Conservation (phyloP, 2,113 vertebrate species). For the Pseudonaja textilis region DNA sequence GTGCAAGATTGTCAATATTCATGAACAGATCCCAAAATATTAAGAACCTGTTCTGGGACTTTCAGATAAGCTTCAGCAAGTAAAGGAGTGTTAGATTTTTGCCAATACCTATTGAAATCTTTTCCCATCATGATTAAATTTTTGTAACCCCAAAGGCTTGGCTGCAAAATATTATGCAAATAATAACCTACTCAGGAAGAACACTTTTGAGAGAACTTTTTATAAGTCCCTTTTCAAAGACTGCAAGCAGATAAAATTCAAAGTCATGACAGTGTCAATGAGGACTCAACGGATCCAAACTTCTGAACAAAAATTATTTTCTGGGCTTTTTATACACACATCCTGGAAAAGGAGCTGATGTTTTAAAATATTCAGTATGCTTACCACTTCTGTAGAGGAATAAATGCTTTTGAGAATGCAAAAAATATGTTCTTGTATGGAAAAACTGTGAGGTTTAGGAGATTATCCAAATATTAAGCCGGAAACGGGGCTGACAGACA, state of each 20-base stretch:
- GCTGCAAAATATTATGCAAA: slow-evolving; percentile 14
- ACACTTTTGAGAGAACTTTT: not conserved
- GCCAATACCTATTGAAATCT: not conserved
- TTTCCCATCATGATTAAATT: not conserved
- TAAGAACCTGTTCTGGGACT: slow-evolving; percentile 20
- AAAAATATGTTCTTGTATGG: not conserved
- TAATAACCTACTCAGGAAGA: slow-evolving; percentile 23
- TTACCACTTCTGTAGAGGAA: not conserved
- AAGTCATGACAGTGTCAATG: not conserved
- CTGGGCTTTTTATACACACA: not conserved
- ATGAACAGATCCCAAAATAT: not conserved
- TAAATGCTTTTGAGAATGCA: not conserved
- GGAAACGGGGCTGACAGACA: not conserved
- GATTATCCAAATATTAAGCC: not conserved
- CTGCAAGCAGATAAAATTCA: slow-evolving; percentile 6
- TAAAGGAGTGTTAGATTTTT: slow-evolving; percentile 10
- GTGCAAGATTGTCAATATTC: not conserved
- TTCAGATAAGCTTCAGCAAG: slow-evolving; percentile 1
- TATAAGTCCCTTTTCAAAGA: slow-evolving; percentile 24
- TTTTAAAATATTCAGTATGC: not conserved
- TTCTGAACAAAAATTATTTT: not conserved
- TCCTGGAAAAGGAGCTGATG: not conserved
- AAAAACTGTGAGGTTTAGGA: not conserved
- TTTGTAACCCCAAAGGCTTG: slow-evolving; percentile 13
- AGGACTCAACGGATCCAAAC: not conserved